phyloP scores from a whole-genome alignment of 2,888 invertebrate genomes.

The Lypha dubia region DNA sequence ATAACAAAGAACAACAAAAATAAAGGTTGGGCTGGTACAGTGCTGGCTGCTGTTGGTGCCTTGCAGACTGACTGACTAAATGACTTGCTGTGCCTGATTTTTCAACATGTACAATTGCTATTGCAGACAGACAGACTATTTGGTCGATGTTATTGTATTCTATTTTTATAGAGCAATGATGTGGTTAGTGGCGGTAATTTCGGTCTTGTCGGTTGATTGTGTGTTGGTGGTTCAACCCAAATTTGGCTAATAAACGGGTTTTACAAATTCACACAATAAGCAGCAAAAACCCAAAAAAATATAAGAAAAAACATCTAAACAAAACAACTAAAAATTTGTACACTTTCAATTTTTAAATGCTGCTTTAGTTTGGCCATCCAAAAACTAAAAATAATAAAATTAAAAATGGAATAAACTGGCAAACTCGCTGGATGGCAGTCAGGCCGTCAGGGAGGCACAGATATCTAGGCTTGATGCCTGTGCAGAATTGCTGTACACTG shows the following conservation, averaged over 20 bases:
- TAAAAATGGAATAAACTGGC: background rate
- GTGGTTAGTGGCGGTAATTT: conserved; percentile 67
- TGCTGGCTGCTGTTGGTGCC: conserved; percentile 37
- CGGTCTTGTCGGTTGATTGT: conserved; percentile 62
- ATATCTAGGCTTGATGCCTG: conserved; percentile 27
- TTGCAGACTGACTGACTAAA: conserved; percentile 37
- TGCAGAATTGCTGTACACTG: conserved; percentile 35
- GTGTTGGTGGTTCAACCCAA: conserved; percentile 71
- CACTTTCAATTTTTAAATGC: conserved; percentile 72
- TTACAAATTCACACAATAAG: conserved; percentile 69
- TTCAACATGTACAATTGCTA: conserved; percentile 12
- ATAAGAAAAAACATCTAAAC: conserved; percentile 35
- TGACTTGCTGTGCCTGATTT: conserved; percentile 52
- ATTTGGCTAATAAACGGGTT: conserved; percentile 73
- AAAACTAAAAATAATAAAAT: background rate
- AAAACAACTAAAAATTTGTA: conserved; percentile 68
- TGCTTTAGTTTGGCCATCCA: conserved; percentile 49
- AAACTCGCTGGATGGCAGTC: no score
- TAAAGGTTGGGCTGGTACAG: conserved; percentile 67
- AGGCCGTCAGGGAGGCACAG: no score
- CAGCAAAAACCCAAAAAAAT: conserved; percentile 30
- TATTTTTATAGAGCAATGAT: conserved; percentile 68
- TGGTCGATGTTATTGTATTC: conserved; percentile 54
- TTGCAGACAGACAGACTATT: conserved; percentile 25
- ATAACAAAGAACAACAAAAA: conserved; percentile 55